These are phyloP conservation scores for Myodes glareolus DNA, from an alignment of 2,113 vertebrate genomes.

Conservation along the genomic window DNA sequence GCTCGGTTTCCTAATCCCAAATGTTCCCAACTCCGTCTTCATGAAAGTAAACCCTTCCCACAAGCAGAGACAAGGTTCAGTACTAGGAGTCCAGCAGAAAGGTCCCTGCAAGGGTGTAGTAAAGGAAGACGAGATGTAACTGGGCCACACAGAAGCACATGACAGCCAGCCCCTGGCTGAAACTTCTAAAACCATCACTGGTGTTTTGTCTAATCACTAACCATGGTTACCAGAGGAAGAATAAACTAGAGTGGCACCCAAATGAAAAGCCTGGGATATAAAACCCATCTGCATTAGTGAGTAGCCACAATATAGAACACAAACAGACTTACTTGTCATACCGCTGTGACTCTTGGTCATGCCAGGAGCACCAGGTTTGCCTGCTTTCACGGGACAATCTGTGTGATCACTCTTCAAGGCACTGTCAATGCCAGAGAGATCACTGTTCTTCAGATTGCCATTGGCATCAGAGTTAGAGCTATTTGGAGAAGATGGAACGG, in stretches of 20 bases:
- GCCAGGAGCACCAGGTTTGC: conserved; percentile 84
- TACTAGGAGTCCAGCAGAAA: not conserved
- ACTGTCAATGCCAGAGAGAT: conserved; percentile 79
- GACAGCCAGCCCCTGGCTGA: not conserved
- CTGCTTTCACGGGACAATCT: conserved; percentile 87
- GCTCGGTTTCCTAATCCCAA: conserved; percentile 23
- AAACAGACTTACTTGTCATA: conserved; percentile 92
- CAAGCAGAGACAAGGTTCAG: not conserved
- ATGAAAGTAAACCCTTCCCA: not conserved
- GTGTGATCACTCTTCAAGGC: conserved; percentile 83
- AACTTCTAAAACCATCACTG: not conserved
- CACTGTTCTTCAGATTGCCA: conserved; percentile 78
- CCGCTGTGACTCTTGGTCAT: conserved; percentile 90
- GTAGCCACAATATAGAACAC: not conserved
- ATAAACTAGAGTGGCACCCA: not conserved
- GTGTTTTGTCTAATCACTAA: conserved; percentile 9
- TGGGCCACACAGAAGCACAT: not conserved
- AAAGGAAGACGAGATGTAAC: not conserved
- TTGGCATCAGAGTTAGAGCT: conserved; percentile 86
- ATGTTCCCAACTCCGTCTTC: not conserved
- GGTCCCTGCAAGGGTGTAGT: not conserved
- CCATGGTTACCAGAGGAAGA: not conserved
- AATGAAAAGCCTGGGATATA: not conserved
- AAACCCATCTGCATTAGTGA: not conserved
- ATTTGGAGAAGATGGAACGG: conserved; percentile 91